Evolutionary conservation across 53 echinoderm and acorn worm genomes (phyloP).

Genomic region (Paracentrotus lividus): DNA sequence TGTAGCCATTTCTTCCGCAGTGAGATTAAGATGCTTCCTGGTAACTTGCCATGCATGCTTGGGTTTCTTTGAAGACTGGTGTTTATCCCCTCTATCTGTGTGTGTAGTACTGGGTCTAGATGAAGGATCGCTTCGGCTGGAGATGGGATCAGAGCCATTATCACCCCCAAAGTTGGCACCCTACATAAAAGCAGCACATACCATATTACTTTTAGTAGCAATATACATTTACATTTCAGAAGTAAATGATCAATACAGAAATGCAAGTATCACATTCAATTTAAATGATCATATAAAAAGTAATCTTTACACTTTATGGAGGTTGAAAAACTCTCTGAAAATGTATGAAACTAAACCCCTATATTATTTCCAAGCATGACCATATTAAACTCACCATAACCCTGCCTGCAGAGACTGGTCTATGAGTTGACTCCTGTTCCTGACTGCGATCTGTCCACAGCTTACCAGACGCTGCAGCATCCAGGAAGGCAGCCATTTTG

Average conservation of each 20-base stretch:
- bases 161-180: conserved; percentile 42
- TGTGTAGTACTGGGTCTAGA: conserved; percentile 35
- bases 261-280: neutral
- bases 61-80: conserved; percentile 79
- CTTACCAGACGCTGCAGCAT: conserved; percentile 97
- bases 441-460: conserved; percentile 89
- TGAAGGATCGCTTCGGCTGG: conserved; percentile 58
- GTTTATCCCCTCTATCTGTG: conserved; percentile 22
- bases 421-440: conserved; percentile 52
- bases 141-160: conserved; percentile 46
- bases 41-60: conserved; percentile 97
- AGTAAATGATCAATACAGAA: no score
- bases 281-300: neutral
- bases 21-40: conserved; percentile 90
- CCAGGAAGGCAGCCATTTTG: conserved; percentile 96
- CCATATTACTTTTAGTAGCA: neutral
- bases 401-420: conserved; percentile 73
- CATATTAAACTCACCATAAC: conserved; percentile 68
- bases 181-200: neutral
- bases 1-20: conserved; percentile 84
- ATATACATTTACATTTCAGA: no score
- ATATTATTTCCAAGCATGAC: no score
- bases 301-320: no score
- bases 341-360: no score
- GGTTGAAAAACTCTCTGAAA: no score